Evolutionary conservation across 2,113 vertebrate species (phyloP), one percentile per base, ranked within the genome.

Genomic region (Sula dactylatra): DNA sequence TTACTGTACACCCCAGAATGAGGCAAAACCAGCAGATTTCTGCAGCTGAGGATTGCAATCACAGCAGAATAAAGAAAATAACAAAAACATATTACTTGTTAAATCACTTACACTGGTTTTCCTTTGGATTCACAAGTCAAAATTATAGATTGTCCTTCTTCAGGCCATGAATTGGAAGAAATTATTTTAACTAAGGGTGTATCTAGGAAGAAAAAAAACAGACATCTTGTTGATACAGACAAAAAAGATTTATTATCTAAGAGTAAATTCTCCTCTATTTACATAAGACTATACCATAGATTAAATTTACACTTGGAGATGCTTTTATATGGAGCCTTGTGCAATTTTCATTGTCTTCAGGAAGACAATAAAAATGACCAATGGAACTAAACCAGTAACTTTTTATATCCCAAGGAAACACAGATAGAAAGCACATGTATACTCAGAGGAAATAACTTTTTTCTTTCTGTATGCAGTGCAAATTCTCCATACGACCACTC

Each of bases 111-210:
- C 99, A 99, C 98, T 93, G 99, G 99, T 98, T 99, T 99, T 98
- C 99, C 99, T 98, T 98, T 99, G 97, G 99, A 99, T 98, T 99
- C 98, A 97, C 99, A 99, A 97, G 99, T 99, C 98, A 99, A 96
- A 98, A 99, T 99, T 97, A 99, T 98, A 98, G 99, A 99, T 88
- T 99, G 99, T 96, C 99, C 99, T 98, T 99, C 99, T 97, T 99
- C 99, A 94, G 99, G 99, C 97, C 99, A 98, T 88, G 98, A 98
- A 96, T 98, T 98, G 36, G 99, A 99, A 96, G 98, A 98, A 97
- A 98, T 98, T 95, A 99, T 99, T 98, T 99, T 98, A 97, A 99
- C 98, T 90, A 99, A 98, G 88, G 99, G 99, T 97, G 99, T 98
- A 98, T 99, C 99, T 99, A 96, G 80, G 81, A 98, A 97, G 95